Base-by-base conservation (phyloP, 2,113 vertebrate genomes). In the Megaceryle maxima region DNA sequence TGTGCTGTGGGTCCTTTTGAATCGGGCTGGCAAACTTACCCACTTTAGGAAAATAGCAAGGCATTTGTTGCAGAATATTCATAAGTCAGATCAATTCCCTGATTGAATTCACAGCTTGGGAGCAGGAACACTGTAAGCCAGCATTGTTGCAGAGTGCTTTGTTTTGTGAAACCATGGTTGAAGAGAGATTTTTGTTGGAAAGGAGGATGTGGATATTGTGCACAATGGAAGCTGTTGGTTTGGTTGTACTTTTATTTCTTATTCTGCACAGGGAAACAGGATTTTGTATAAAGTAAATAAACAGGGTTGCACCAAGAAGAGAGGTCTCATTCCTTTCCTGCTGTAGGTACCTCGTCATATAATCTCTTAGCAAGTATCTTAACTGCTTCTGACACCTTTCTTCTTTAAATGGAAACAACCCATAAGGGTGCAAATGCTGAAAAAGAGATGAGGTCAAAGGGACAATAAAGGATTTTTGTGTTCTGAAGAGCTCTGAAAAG, bases 141-240 rank as follows among this genome's bases (percentile, higher is more conserved):
- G 66, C 81, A 94, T 95, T 96, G 94, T 91, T 92, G 66, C 74
- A 82, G 29, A 66, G 15, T 44, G 77, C 74, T 95, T 97, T 95
- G 93, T 95, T 92, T 82, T 79, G 18, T 94, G 81, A 94, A 95
- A 84, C 48, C 60, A 18, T 56, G 53, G 46, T 83, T 51, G 66
- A 91, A 79, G 93, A 94, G 59, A 90, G 74, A 94, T 95, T 94
- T 95, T 78, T 92, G 69, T 89, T 94, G 74, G 87, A 85, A 88
- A 95, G 60, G 63, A 95, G 51, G 82, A 95, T 91, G 43, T 86
- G 82, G 41, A 50, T 93, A 93, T 86, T 86, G 72, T 80, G 75
- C 59, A 77, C 84, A 77, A 48, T 92, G 41, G 74, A 89, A 94
- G 66, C 70, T 53, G 10, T 25, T 92, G 33, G 14, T 91, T 94